Base-by-base conservation (phyloP, 1,140 invertebrate genomes). In the Holotrichia oblita region DNA sequence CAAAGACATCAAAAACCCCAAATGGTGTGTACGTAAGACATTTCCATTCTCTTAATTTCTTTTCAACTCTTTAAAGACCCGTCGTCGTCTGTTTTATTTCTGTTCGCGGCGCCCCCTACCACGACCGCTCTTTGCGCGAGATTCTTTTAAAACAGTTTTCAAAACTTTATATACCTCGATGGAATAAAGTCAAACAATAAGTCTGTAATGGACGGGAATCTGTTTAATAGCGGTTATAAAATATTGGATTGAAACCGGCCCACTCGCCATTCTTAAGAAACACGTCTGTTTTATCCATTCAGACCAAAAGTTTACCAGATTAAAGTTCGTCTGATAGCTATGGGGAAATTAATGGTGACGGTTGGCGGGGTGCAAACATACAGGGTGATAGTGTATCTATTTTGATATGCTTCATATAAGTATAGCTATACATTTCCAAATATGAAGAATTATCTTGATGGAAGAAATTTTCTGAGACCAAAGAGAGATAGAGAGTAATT, bases 91-190 rank as follows among this genome's bases (percentile, higher is more conserved):
- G 12, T 69, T 34, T 69, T 34, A 27, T n/a, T 69, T 69, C 61
- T 22, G 27, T 14, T 17, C 48, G 61, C 61, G 61, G 10, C 61
- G 22, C 27, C 27, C 27, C 61, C 61, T 34, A 34, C 61, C 61
- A 34, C 61, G 22, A 7, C 7, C 27, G 9, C 27, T 14, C 20
- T 34, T 8, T 34, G 73, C 34, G 34, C 73, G 73, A 17, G 41
- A 74, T 78, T 78, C 77, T 78, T 78, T 78, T 78, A 55, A 78
- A 78, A 78, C 77, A 73, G 77, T 78, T 78, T 78, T 78, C 77
- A 74, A 78, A 78, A 78, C 77, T 78, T 78, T 78, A 78, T 59
- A 73, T 44, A 24, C 69, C 41, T 55, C 40, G 24, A 17, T 74
- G 41, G 44, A 73, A 74, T 44, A 48, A 73, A 73, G 77, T 72